Conservation (phyloP, 2,888 invertebrate genomes). For the Eueremaeus valkanovi region DNA sequence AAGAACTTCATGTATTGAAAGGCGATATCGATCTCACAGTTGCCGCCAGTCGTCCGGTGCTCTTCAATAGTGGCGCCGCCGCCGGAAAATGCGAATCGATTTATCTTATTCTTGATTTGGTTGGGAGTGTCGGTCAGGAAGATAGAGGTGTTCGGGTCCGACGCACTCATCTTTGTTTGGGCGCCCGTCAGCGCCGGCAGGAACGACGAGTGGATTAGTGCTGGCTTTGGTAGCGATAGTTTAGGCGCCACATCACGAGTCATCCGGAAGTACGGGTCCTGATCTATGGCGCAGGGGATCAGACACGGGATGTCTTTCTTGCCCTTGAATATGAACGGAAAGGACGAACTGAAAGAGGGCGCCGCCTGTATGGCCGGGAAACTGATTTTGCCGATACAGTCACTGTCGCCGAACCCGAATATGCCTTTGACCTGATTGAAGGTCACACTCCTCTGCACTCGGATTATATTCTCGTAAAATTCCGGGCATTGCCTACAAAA, state of each 20-base stretch:
- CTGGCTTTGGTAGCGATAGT: constrained; percentile 79
- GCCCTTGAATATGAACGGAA: constrained; percentile 81
- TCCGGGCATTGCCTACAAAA: constrained; percentile 70
- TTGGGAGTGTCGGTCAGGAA: constrained; percentile 92
- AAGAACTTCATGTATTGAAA: constrained; percentile 93
- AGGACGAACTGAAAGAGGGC: constrained; percentile 81
- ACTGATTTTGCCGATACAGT: constrained; percentile 91
- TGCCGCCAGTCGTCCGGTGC: constrained; percentile 74
- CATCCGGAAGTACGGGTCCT: constrained; percentile 99
- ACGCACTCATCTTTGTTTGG: constrained; percentile 97
- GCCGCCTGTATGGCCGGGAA: constrained; percentile 97
- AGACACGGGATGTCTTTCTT: constrained; percentile 72
- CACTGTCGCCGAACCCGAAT: constrained; percentile 95
- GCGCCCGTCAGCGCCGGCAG: constrained; percentile 94
- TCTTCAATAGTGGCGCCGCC: constrained; percentile 90
- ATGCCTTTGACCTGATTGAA: constrained; percentile 97
- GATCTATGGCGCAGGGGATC: constrained; percentile 96
- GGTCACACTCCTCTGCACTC: constrained; percentile 90
- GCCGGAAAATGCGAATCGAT: constrained; percentile 96
- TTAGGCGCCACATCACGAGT: constrained; percentile 94
- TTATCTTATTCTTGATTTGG: constrained; percentile 91
- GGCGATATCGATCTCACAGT: constrained; percentile 91
- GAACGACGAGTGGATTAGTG: constrained; percentile 79
- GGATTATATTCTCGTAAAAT: constrained; percentile 87
- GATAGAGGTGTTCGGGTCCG: constrained; percentile 86